Evolutionary conservation across 2,113 vertebrate species (phyloP), one percentile per base, ranked within the genome.

Genomic region (Tetraodon nigroviridis): DNA sequence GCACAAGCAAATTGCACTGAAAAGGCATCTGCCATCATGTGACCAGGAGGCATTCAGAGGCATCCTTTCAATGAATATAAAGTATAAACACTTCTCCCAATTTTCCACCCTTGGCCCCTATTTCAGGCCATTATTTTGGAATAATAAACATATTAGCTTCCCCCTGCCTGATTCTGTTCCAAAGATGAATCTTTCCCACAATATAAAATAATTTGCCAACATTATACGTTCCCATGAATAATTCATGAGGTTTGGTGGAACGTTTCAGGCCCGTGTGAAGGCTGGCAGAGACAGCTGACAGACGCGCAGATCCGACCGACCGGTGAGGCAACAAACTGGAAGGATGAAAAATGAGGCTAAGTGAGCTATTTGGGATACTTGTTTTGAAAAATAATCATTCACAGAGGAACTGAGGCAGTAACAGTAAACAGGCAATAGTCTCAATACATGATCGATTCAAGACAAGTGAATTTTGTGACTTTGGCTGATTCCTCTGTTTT

Each of bases 141-240:
- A 91, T 91, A 90, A 91, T 91, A 90, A 90, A 89, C 84, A 89
- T 84, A 87, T 91, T 91, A 87, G 82, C 82, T 80, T 84, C 72
- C 76, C 82, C 68, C 77, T 80, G 60, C 81, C 77, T 83, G 80
- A 85, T 81, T 79, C 87, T 73, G 82, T 76, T 82, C 79, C 74
- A 67, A 82, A 89, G 85, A 90, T 86, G 84, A 88, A 90, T 89
- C 86, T 88, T 87, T 85, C 82, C 55, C 67, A 81, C 85, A 83
- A 83, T 85, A 89, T 89, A 84, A 89, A 91, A 89, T 89, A 75
- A 90, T 91, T 89, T 90, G 87, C 84, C 76, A 82, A 86, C 84
- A 89, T 89, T 87, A 88, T 88, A 85, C 83, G 73, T 71, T 76
- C 61, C 62, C 20, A 77, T 91, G 85, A 89, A 91, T 91, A 83